A percentile compares a stretch with the other conserved stretches of the same genome.
phyloP scores from a whole-genome alignment of 2,113 vertebrate genomes.

The Mohoua ochrocephala region DNA sequence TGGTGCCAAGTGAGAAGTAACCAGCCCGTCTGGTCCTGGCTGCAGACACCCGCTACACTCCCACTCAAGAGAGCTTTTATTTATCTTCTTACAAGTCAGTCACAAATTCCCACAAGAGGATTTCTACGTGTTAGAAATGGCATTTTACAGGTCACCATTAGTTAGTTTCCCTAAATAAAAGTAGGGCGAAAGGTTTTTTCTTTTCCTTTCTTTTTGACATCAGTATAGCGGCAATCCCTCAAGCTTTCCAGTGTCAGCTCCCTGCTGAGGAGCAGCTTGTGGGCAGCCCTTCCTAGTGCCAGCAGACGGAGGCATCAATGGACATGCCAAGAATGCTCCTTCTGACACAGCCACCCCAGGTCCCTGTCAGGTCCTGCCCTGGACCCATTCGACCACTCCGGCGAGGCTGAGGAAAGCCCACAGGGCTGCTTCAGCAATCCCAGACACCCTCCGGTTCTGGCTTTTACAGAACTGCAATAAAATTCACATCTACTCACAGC shows the following conservation, averaged over 20 bases:
- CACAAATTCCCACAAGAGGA: background rate
- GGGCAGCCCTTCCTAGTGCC: background rate
- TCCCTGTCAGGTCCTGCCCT: background rate
- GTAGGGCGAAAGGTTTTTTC: background rate
- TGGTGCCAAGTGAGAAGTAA: background rate
- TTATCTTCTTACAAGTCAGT: background rate
- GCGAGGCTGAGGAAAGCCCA: rapidly evolving
- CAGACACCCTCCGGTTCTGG: background rate
- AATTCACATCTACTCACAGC: background rate
- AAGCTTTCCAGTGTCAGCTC: background rate
- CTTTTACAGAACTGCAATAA: background rate
- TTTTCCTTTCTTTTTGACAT: background rate
- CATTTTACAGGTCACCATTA: background rate
- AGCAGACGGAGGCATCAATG: rapidly evolving
- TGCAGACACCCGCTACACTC: background rate
- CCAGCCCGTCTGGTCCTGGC: background rate
- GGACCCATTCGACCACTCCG: rapidly evolving
- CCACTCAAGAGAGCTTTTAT: background rate
- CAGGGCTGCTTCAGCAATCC: background rate
- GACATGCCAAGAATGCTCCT: rapidly evolving
- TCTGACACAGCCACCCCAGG: rapidly evolving
- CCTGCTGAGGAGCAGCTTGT: background rate
- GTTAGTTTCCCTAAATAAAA: background rate
- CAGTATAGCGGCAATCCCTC: background rate
- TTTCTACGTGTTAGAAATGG: background rate